These are phyloP conservation scores for Stenolophus ochropezus DNA, from an alignment of 2,888 invertebrate species.

Conservation along the genomic window DNA sequence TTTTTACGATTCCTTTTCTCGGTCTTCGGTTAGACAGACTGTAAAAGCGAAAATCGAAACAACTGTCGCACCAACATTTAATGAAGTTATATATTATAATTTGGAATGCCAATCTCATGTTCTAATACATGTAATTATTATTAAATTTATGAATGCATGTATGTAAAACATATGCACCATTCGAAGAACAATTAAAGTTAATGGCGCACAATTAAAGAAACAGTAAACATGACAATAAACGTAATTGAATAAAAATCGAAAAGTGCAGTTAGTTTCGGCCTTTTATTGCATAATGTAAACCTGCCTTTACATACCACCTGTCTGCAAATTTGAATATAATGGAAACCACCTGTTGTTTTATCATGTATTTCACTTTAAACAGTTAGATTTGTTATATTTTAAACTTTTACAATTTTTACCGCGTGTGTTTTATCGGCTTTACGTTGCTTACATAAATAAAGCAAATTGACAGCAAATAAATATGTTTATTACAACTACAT, in stretches of 20 bases:
- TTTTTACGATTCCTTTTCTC: no score
- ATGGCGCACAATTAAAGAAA: neutral
- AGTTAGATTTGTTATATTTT: slow-evolving; percentile 50
- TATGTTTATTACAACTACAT: neutral
- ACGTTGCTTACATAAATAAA: neutral
- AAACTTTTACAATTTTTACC: slow-evolving; percentile 30
- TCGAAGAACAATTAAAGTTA: neutral
- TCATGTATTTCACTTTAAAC: slow-evolving; percentile 49
- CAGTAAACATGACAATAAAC: slow-evolving; percentile 21
- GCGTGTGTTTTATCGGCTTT: neutral
- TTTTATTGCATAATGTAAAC: slow-evolving; percentile 43
- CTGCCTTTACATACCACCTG: slow-evolving; percentile 46
- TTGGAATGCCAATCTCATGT: neutral
- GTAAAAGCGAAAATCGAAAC: no score
- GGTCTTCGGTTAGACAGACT: no score
- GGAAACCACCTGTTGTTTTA: slow-evolving; percentile 55
- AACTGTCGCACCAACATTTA: no score
- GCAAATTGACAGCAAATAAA: neutral
- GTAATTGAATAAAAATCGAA: slow-evolving; percentile 22
- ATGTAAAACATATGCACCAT: neutral
- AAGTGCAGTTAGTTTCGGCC: slow-evolving; percentile 27
- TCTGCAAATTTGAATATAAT: slow-evolving; percentile 55
- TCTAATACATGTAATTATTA: neutral
- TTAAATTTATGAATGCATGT: neutral
- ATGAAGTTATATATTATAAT: no score